Base-by-base conservation (phyloP, 2,888 invertebrate species). In the Ophioninae sp. region DNA sequence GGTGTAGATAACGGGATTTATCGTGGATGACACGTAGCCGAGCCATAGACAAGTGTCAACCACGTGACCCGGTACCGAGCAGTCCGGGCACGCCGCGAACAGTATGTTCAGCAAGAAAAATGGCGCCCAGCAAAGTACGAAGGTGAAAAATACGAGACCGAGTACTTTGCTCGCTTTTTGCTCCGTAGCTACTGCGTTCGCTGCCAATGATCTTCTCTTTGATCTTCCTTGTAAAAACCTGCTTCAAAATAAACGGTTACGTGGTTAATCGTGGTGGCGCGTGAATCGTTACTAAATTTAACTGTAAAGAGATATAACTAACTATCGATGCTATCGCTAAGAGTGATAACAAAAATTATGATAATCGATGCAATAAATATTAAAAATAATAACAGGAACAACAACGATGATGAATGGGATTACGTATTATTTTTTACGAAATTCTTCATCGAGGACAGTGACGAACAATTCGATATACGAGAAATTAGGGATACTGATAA, bases 111-210 rank as follows among this genome's bases (percentile, higher is more conserved):
- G 94, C 74, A 97, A 94, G 93, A 98, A 98, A 93, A 98, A 98
- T 1, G 98, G 98, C 23, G 97, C 96, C 98, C 98, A 98, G 91
- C 98, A 98, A 10, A 98, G 93, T 74, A 98, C 98, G 93, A 98
- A 98, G 0, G 97, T 97, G 93, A 97, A 97, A 94, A 98, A 98
- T 0, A 98, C 98, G 62, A 98, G 93, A 0, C 98, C 98, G 7
- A 98, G 94, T 0, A 97, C 98, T 93, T 98, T 98, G 78, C 98
- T 98, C 1, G 99, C 99, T 91, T 98, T 99, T 92, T 98, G 98
- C 92, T 99, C 98, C 44, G 96, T 97, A n/a, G 96, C 96, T 2
- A 97, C 97, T 0, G 96, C 96, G 90, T 96, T 97, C 10, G 96
- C 96, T 1, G 96, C 96, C 85, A 96, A 91, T 2, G 95, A 95